phyloP scores from a whole-genome alignment of 1,140 invertebrate genomes.

The Cotesia typhae region DNA sequence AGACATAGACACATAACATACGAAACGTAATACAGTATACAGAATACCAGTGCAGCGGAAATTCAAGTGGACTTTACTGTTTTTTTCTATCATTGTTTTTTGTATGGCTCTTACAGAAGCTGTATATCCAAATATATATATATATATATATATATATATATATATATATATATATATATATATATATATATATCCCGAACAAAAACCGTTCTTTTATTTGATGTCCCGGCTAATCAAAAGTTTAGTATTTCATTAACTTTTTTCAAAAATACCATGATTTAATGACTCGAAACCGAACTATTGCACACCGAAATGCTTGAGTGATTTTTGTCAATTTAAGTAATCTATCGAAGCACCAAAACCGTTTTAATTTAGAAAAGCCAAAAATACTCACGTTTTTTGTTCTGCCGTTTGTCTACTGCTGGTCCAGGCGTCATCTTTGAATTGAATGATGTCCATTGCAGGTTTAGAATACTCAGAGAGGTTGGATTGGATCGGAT shows the following conservation, averaged over 20 bases:
- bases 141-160: too few relatives aligned
- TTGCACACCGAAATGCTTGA: background rate
- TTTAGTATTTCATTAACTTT: background rate
- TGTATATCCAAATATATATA: too few relatives aligned
- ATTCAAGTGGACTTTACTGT: background rate
- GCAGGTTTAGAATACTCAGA: too few relatives aligned
- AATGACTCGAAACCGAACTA: constrained; percentile 3
- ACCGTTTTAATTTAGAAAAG: constrained; percentile 49
- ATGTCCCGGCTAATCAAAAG: too few relatives aligned
- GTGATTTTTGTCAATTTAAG: constrained; percentile 39
- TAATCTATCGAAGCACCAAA: constrained; percentile 66
- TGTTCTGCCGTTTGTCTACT: background rate
- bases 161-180: too few relatives aligned
- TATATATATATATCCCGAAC: too few relatives aligned
- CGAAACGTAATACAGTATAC: constrained; percentile 26
- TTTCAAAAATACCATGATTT: background rate
- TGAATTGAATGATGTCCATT: constrained; percentile 21
- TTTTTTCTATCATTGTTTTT: background rate
- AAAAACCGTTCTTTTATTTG: too few relatives aligned
- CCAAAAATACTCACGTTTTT: constrained; percentile 60
- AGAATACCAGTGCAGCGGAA: constrained; percentile 19
- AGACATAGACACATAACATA: too few relatives aligned
- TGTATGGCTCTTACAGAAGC: too few relatives aligned
- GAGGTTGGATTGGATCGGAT: background rate
- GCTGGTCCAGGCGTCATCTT: background rate